phyloP scores from a whole-genome alignment of 1,140 invertebrate genomes.

The Drosophila repleta region DNA sequence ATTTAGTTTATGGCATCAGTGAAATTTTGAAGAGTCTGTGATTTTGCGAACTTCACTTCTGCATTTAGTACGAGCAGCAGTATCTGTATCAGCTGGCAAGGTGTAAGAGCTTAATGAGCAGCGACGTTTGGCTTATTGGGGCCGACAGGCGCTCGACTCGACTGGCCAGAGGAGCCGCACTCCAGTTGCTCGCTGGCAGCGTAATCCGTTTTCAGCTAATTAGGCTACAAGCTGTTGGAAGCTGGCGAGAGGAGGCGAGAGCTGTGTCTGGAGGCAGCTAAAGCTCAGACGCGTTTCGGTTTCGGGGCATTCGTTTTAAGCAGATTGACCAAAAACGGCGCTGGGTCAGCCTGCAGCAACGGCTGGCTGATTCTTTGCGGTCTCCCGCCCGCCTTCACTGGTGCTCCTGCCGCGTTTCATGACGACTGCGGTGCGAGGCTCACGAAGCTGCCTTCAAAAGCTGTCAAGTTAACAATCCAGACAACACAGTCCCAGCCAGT shows the following conservation, averaged over 20 bases:
- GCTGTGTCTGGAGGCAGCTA: conserved; percentile 47
- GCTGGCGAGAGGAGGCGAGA: conserved; percentile 11
- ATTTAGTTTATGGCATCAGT: conserved; percentile 48
- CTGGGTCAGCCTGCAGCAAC: conserved; percentile 58
- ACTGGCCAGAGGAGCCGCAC: conserved; percentile 1
- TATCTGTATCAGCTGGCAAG: conserved; percentile 19
- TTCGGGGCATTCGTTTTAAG: conserved; percentile 72
- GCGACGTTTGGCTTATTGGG: conserved; percentile 38
- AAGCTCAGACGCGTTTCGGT: conserved; percentile 66
- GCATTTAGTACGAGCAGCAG: not conserved
- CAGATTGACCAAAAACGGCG: conserved; percentile 76
- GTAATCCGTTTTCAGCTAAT: conserved; percentile 71
- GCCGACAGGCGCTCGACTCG: conserved; percentile 7
- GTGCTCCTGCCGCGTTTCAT: conserved; percentile 29
- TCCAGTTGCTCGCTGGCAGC: conserved; percentile 19
- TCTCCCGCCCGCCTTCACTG: not conserved
- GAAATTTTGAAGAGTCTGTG: conserved; percentile 36
- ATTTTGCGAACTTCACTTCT: conserved; percentile 9
- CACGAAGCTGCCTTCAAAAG: conserved; percentile 80
- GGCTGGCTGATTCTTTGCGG: not conserved
- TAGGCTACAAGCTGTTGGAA: conserved; percentile 67
- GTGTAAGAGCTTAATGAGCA: conserved; percentile 41
- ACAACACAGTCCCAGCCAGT: conserved; percentile 58
- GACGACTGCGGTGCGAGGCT: conserved; percentile 70
- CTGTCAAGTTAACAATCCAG: conserved; percentile 83